A percentile compares a stretch with the other conserved stretches of the same genome.
Conservation (phyloP, 64 coral and sea anemone genomes). For the Trachythela sp. region DNA sequence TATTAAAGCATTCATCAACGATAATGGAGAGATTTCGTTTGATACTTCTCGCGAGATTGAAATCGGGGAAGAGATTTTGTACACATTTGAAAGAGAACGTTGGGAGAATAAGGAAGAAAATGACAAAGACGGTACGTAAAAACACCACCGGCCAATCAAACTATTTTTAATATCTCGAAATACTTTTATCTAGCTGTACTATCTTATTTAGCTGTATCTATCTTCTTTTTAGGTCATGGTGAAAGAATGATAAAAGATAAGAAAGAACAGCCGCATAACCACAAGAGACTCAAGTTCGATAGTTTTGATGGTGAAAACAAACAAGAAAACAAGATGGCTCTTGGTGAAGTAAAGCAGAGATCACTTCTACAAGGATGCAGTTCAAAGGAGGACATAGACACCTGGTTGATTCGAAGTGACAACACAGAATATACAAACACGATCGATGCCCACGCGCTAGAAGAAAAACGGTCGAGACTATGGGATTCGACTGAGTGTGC, state of each 20-base stretch:
- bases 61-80: not conserved
- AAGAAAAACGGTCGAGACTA: not conserved
- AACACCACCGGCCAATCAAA: too few relatives aligned
- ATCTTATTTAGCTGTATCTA: too few relatives aligned
- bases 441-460: not conserved
- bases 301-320: not conserved
- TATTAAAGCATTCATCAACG: constrained; percentile 6
- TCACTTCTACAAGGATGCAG: not conserved
- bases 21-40: constrained; percentile 12
- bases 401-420: not conserved
- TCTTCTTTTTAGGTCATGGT: not conserved
- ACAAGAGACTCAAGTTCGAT: not conserved
- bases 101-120: not conserved
- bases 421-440: not conserved
- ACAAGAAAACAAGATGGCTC: not conserved
- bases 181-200: too few relatives aligned
- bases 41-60: not conserved
- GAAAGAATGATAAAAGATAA: not conserved
- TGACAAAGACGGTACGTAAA: not conserved
- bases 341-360: not conserved
- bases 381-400: not conserved
- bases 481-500: not conserved
- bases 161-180: too few relatives aligned
- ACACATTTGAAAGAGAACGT: not conserved
- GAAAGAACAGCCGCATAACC: not conserved